A percentile compares a stretch with the other conserved stretches of the same genome.
Conservation (phyloP, 1,140 invertebrate genomes). For the Macrobrachium nipponense region DNA sequence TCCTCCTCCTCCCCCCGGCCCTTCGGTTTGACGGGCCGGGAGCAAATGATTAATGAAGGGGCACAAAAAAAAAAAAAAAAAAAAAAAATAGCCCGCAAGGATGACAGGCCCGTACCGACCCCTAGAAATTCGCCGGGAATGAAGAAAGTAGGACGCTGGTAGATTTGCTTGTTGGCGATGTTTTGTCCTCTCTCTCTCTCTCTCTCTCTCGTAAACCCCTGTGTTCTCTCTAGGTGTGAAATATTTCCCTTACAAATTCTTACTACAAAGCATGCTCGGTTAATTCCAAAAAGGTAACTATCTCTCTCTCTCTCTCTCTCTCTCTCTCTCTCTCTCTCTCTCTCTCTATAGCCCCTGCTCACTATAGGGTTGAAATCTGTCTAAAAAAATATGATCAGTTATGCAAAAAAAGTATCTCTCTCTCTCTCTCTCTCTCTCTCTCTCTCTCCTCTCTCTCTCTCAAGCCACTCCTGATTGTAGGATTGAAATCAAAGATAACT, state of each 20-base stretch:
- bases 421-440: no score
- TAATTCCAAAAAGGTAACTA: neutral
- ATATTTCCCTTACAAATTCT: no score
- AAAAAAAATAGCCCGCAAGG: constrained; percentile 34
- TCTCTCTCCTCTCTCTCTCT: no score
- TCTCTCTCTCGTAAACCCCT: no score
- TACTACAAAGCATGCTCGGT: neutral
- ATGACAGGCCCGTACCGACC: constrained; percentile 60
- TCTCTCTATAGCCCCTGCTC: no score
- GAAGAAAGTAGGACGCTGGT: constrained; percentile 49
- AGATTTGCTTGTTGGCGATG: neutral
- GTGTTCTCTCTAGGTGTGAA: no score
- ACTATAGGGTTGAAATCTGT: no score
- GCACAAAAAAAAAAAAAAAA: constrained; percentile 9
- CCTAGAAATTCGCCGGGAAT: constrained; percentile 58
- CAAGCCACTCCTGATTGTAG: no score
- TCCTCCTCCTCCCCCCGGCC: no score
- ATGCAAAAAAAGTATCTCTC: no score
- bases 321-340: constrained; percentile 13
- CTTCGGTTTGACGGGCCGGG: constrained; percentile 51
- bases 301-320: constrained; percentile 3
- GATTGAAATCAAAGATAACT: no score
- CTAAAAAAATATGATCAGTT: no score
- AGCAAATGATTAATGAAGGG: constrained; percentile 60
- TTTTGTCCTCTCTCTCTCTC: neutral